A percentile compares a stretch with the other conserved stretches of the same genome.
Evolutionary conservation across 2,113 vertebrate genomes (phyloP).

Genomic region (Zosterops hypoxanthus): DNA sequence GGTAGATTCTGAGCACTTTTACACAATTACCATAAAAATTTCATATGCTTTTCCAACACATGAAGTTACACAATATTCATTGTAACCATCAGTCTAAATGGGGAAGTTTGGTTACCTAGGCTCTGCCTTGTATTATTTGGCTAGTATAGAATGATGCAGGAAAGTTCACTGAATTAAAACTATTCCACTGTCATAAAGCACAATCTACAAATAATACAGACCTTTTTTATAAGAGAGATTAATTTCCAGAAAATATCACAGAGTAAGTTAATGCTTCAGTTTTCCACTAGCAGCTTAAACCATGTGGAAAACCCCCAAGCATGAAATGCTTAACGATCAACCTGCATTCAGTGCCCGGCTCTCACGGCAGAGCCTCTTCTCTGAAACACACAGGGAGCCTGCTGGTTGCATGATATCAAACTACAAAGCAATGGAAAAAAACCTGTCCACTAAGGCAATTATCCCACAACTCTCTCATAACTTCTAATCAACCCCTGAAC

Average conservation of each 20-base stretch:
- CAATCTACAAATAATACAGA: not conserved
- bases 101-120: not conserved
- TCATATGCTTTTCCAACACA: not conserved
- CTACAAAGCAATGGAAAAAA: not conserved
- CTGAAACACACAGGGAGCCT: not conserved
- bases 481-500: not conserved
- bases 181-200: not conserved
- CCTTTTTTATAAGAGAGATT: not conserved
- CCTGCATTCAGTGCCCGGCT: not conserved
- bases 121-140: not conserved
- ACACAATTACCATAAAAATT: not conserved
- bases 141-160: not conserved
- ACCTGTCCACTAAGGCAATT: not conserved
- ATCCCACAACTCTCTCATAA: not conserved
- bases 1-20: not conserved
- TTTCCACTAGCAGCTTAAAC: not conserved
- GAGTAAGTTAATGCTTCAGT: not conserved
- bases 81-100: not conserved
- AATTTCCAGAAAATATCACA: not conserved
- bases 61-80: fast-evolving
- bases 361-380: not conserved
- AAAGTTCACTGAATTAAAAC: not conserved
- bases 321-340: not conserved
- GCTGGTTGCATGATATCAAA: not conserved
- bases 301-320: not conserved